Conservation (phyloP, 2,113 vertebrate species). For the Pavo muticus region DNA sequence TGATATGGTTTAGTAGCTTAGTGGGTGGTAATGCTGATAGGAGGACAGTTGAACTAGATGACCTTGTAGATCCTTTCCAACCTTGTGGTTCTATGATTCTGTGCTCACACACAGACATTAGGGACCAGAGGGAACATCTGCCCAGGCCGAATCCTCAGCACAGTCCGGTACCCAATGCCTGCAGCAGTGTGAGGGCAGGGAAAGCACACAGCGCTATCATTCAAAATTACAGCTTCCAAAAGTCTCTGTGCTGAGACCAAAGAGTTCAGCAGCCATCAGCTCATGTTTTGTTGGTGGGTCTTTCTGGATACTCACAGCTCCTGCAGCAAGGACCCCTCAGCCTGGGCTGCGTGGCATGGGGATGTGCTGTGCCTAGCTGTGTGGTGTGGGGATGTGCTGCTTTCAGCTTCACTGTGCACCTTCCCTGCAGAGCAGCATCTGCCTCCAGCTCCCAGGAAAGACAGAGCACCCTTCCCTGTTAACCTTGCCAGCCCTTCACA, state of each 20-base stretch:
- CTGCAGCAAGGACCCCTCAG: no score
- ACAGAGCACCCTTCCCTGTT: neutral
- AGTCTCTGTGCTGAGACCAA: fast-evolving
- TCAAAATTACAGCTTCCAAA: fast-evolving
- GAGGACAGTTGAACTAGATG: no score
- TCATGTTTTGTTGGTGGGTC: fast-evolving
- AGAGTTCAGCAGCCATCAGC: fast-evolving
- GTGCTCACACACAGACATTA: fast-evolving
- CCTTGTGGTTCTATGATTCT: no score
- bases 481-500: fast-evolving
- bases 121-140: neutral
- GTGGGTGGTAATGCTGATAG: no score
- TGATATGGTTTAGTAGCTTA: neutral
- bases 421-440: fast-evolving
- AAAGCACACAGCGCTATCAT: fast-evolving
- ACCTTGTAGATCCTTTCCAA: no score
- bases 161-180: fast-evolving
- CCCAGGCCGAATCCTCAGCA: neutral
- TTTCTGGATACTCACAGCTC: fast-evolving
- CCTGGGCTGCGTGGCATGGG: neutral
- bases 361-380: no score
- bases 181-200: fast-evolving
- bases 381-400: neutral
- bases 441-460: fast-evolving
- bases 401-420: fast-evolving